Evolutionary conservation across 1,140 invertebrate genomes (phyloP).

Genomic region (Riptortus pedestris): DNA sequence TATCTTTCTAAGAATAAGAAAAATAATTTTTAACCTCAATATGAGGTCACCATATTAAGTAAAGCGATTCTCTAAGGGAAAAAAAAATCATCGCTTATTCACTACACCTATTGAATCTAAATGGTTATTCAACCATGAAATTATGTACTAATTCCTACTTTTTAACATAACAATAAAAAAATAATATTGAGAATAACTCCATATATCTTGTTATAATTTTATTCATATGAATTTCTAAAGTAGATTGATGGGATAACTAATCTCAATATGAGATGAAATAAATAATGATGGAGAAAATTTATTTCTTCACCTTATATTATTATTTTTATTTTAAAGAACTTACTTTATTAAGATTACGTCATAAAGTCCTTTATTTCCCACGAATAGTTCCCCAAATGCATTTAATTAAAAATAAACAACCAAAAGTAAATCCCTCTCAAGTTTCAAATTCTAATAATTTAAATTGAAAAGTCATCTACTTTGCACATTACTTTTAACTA

Average conservation of each 20-base stretch:
- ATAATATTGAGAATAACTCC: not conserved
- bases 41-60: not conserved
- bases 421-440: too few species aligned
- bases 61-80: constrained; percentile 1
- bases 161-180: not conserved
- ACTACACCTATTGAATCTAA: not conserved
- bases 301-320: not conserved
- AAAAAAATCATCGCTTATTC: not conserved
- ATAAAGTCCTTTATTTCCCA: not conserved
- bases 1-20: not conserved
- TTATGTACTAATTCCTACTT: not conserved
- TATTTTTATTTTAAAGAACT: not conserved
- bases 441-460: too few species aligned
- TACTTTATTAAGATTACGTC: not conserved
- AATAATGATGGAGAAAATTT: not conserved
- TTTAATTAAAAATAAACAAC: not conserved
- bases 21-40: constrained; percentile 13
- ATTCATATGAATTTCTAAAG: not conserved
- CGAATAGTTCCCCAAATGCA: not conserved
- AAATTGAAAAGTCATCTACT: too few species aligned
- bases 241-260: constrained; percentile 1
- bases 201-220: not conserved
- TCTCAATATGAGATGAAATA: constrained; percentile 17
- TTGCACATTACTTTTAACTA: too few species aligned
- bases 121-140: not conserved